phyloP scores from a whole-genome alignment of 2,888 invertebrate genomes.

The Ormyrus pomaceus region DNA sequence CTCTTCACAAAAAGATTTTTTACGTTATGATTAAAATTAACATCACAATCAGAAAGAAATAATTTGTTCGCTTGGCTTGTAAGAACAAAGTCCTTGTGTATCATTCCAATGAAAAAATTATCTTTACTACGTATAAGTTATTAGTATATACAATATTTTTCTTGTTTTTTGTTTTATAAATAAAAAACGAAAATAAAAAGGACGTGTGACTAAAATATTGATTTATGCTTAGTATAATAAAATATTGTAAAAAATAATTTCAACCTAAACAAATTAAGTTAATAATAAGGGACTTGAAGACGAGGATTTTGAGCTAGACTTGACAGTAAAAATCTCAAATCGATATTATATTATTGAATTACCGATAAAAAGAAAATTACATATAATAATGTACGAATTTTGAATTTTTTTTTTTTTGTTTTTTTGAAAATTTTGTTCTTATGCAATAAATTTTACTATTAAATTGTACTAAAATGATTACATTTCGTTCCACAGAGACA shows the following conservation, averaged over 20 bases:
- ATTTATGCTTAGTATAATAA: constrained; percentile 16
- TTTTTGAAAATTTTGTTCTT: constrained; percentile 16
- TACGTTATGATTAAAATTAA: constrained; percentile 42
- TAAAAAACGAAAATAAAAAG: constrained; percentile 15
- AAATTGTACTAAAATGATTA: constrained; percentile 26
- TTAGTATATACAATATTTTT: constrained; percentile 47
- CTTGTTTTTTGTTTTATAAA: constrained; percentile 20
- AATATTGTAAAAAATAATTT: constrained; percentile 1
- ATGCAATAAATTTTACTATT: constrained; percentile 15
- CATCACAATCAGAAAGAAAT: constrained; percentile 47
- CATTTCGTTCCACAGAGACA: not conserved
- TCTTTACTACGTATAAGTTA: constrained; percentile 42
- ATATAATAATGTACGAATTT: constrained; percentile 24
- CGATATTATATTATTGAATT: not conserved
- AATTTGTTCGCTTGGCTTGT: constrained; percentile 41
- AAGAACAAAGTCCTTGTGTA: constrained; percentile 31
- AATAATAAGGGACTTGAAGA: constrained; percentile 13
- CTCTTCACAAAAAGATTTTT: constrained; percentile 28
- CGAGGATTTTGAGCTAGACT: constrained; percentile 20
- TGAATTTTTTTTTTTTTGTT: not conserved
- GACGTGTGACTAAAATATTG: not conserved
- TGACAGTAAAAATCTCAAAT: constrained; percentile 30
- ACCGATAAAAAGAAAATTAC: constrained; percentile 22
- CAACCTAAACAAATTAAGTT: not conserved
- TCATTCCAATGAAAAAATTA: constrained; percentile 45